Evolutionary conservation across 2,113 vertebrate genomes (phyloP), one percentile per base, ranked within the genome.

Genomic region (Tichodroma muraria): DNA sequence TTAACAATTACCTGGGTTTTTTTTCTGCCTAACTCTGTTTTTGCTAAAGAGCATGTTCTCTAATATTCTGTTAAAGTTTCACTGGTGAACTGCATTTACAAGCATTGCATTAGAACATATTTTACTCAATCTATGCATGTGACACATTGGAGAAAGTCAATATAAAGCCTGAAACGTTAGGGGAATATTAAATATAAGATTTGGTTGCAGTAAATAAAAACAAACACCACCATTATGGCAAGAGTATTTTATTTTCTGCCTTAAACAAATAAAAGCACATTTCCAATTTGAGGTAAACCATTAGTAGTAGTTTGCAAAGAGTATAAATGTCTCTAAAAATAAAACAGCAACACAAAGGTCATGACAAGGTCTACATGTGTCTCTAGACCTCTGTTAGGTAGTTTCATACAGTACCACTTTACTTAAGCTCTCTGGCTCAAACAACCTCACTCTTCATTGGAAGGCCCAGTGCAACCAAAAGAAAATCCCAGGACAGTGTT

Each of bases 161-260:
- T 19, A 23, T 23, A 65, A 65, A 56, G 37, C 37, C 25, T 28
- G 37, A 80, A 81, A 38, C 16, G 9, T 6, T 40, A 42, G 33
- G 17, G 22, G 33, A 79, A 25, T 47, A 56, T 80, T 47, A 81
- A 90, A 64, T 35, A 59, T 23, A 45, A 8, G 35, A 31, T 88
- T 57, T 60, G 44, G 16, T 59, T 85, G 59, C 66, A 72, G 56
- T 75, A 88, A 91, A 83, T 64, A 80, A 87, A 86, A 84, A 21
- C 76, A 88, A 57, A 70, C 53, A 18, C 49, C 30, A 78, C 45
- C 19, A 30, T 84, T 95, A 93, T 47, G 79, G 79, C 95, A 96
- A 97, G 96, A 83, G 87, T 93, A 93, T 94, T 98, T 98, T 97
- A 98, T 97, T 98, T 96, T 96, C 92, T 95, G 95, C 38, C 64